Conservation (phyloP, 1,140 invertebrate species). For the Dryas iulia region DNA sequence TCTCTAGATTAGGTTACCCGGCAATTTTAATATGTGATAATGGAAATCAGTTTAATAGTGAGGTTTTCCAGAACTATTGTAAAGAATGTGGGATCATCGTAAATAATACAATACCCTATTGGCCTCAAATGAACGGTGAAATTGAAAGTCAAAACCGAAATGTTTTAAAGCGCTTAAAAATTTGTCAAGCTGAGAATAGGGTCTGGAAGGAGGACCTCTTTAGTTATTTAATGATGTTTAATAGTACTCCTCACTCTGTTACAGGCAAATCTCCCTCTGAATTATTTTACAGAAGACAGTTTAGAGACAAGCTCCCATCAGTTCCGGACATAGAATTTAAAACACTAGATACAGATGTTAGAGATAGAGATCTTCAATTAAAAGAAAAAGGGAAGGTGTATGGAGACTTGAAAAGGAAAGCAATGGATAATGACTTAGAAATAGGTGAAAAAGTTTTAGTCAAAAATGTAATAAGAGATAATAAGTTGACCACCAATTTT, state of each 20-base stretch:
- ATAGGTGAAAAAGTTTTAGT: slow-evolving; percentile 39
- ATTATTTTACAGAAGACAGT: no score
- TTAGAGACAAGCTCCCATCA: slow-evolving; percentile 39
- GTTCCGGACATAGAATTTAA: not conserved
- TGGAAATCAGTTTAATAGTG: not conserved
- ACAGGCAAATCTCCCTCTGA: no score
- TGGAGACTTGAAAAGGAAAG: slow-evolving; percentile 29
- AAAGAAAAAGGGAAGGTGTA: slow-evolving; percentile 35
- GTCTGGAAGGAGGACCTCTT: slow-evolving; percentile 25
- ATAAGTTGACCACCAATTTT: slow-evolving; percentile 32
- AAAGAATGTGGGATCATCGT: slow-evolving; percentile 22
- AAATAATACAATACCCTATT: slow-evolving; percentile 35
- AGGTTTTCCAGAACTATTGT: slow-evolving; percentile 23
- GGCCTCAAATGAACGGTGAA: slow-evolving; percentile 41
- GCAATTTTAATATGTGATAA: no score
- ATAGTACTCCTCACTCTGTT: no score
- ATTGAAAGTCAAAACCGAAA: slow-evolving; percentile 40
- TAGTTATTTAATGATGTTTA: slow-evolving; percentile 36
- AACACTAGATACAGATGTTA: slow-evolving; percentile 20
- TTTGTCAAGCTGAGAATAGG: slow-evolving; percentile 22
- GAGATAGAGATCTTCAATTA: slow-evolving; percentile 21
- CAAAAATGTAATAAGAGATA: slow-evolving; percentile 29
- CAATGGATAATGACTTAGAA: slow-evolving; percentile 19
- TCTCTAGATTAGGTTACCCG: no score
- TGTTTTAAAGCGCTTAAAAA: slow-evolving; percentile 37